Evolutionary conservation across 2,888 invertebrate species (phyloP), one percentile per base, ranked within the genome.

Genomic region (Ischnura elegans): DNA sequence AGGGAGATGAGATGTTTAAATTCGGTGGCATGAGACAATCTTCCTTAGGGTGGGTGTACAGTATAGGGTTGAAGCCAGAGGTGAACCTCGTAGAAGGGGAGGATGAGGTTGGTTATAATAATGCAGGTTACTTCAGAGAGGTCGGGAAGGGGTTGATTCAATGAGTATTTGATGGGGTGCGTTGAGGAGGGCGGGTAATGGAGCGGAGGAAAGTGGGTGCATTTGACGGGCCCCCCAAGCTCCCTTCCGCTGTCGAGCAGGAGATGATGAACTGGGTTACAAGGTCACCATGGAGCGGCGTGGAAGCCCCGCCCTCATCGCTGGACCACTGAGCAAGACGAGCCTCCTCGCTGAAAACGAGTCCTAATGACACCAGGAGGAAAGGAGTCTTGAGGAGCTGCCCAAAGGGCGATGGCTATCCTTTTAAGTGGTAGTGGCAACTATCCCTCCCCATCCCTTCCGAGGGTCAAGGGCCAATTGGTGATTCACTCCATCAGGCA

Each of bases 241-340:
- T 90, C 90, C 43, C 61, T 90, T 43, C 45, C 21, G 87, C 29
- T 42, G 47, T 45, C 21, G 87, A 51, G 43, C 25, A 61, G 42
- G 66, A 90, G 61, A 90, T 90, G 55, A 87, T 87, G 87, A 87
- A 87, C 61, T 90, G 90, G 90, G 90, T 90, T 90, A 66, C 61
- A 90, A 90, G 90, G 90, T 90, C 90, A 90, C 76, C 36, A 36
- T 8, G 76, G 13, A 76, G 25, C 10, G 76, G 76, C 29, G 76
- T 25, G 29, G 16, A 13, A 16, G 0, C 29, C 76, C 76, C 76
- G 0, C 36, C 76, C 36, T 76, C 76, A 36, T 36, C 36, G 10
- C 36, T 1, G 61, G 5, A 16, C 21, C 5, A 25, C 3, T 4
- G 8, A 36, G 76, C 0, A 25, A n/a, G 76, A 76, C 10, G 10